These are phyloP conservation scores for Coremacera marginata DNA, from an alignment of 2,888 invertebrate species.

Conservation along the genomic window DNA sequence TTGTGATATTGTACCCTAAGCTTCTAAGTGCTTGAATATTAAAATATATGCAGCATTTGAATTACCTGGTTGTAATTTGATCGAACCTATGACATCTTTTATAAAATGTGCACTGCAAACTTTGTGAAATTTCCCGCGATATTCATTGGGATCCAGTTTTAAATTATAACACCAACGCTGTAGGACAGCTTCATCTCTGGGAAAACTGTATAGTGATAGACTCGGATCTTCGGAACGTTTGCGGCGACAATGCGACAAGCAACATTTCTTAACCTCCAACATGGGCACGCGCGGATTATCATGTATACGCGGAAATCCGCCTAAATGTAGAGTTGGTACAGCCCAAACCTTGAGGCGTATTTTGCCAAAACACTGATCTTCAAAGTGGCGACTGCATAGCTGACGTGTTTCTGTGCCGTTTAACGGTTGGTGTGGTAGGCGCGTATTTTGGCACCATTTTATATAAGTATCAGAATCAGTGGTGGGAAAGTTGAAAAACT, in stretches of 20 bases:
- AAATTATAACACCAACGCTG: constrained; percentile 64
- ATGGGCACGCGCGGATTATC: constrained; percentile 60
- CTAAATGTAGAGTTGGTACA: constrained; percentile 61
- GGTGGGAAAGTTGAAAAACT: constrained; percentile 62
- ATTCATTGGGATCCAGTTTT: constrained; percentile 60
- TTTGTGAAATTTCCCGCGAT: constrained; percentile 65
- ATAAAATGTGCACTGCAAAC: constrained; percentile 65
- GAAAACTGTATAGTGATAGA: constrained; percentile 62
- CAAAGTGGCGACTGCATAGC: constrained; percentile 63
- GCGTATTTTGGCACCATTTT: constrained; percentile 64
- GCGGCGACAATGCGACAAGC: constrained; percentile 60
- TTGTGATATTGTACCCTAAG: too few relatives aligned
- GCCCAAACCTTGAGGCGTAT: constrained; percentile 64
- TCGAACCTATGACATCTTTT: constrained; percentile 61
- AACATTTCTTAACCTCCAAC: constrained; percentile 64
- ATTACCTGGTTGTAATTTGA: constrained; percentile 61
- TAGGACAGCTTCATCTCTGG: constrained; percentile 59
- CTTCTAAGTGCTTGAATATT: too few relatives aligned
- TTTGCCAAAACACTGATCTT: constrained; percentile 64
- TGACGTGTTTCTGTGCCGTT: constrained; percentile 62
- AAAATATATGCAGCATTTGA: background rate
- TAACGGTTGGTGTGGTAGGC: constrained; percentile 61
- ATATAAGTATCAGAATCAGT: constrained; percentile 62
- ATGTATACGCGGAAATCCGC: constrained; percentile 62
- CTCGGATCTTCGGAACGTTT: constrained; percentile 64